A percentile compares a stretch with the other conserved stretches of the same genome.
Conservation (phyloP, 2,797 vertebrate genomes). For the Sphaeramia orbicularis region DNA sequence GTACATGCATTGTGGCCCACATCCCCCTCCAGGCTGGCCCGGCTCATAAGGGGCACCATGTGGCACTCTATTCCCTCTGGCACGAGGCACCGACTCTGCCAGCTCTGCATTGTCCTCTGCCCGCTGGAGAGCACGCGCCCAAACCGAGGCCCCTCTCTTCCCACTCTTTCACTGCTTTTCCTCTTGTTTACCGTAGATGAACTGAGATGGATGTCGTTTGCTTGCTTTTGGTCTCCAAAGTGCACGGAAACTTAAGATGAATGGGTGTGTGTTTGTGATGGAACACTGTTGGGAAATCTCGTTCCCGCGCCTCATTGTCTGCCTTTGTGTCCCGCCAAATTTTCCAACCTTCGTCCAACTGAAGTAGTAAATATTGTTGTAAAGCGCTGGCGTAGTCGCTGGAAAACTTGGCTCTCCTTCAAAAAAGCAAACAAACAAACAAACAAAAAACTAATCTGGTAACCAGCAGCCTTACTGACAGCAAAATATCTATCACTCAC, state of each 20-base stretch:
- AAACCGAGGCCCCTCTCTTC: slow-evolving; percentile 53
- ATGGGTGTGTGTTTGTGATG: slow-evolving; percentile 66
- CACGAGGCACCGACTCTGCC: slow-evolving; percentile 77
- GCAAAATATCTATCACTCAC: slow-evolving; percentile 3
- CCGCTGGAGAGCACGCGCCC: slow-evolving; percentile 74
- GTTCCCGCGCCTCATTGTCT: slow-evolving; percentile 64
- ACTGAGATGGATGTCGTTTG: slow-evolving; percentile 71
- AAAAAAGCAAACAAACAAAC: slow-evolving; percentile 14
- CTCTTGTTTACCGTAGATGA: slow-evolving; percentile 61
- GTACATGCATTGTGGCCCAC: slow-evolving; percentile 73
- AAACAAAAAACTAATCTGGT: slow-evolving; percentile 14
- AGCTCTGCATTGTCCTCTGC: slow-evolving; percentile 81
- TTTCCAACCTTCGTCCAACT: slow-evolving; percentile 44
- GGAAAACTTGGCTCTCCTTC: slow-evolving; percentile 18
- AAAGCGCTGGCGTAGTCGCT: slow-evolving; percentile 16
- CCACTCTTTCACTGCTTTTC: slow-evolving; percentile 34
- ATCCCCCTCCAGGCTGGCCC: slow-evolving; percentile 83
- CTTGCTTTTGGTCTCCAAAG: slow-evolving; percentile 65
- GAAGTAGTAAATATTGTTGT: slow-evolving; percentile 50
- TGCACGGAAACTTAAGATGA: slow-evolving; percentile 69
- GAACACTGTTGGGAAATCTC: slow-evolving; percentile 69
- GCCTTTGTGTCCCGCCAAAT: slow-evolving; percentile 65
- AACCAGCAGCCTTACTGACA: slow-evolving; percentile 12
- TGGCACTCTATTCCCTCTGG: slow-evolving; percentile 86
- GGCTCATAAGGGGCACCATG: slow-evolving; percentile 85